A percentile compares a stretch with the other conserved stretches of the same genome.
Conservation (phyloP, 2,888 invertebrate species). For the Lepidocyrtoides sp. region DNA sequence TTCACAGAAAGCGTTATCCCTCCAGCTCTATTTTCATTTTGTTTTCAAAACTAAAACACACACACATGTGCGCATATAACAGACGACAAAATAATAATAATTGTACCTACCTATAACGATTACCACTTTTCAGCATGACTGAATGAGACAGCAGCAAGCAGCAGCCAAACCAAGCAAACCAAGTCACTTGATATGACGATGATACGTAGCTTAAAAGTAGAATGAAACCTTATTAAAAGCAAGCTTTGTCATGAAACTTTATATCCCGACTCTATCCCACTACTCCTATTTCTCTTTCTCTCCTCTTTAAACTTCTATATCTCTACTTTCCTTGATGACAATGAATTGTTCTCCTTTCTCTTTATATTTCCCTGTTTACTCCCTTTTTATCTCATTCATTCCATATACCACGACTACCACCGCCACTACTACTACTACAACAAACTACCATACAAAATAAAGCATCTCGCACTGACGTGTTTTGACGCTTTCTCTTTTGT, state of each 20-base stretch:
- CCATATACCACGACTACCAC: too few relatives aligned
- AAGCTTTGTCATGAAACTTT: constrained; percentile 52
- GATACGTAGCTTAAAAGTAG: background rate
- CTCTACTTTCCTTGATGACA: background rate
- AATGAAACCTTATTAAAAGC: constrained; percentile 52
- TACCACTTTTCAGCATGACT: constrained; percentile 6
- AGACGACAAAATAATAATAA: background rate
- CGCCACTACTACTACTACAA: too few relatives aligned
- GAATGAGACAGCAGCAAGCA: background rate
- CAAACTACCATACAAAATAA: background rate
- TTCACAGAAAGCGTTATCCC: background rate
- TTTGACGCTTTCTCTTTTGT: constrained; percentile 32
- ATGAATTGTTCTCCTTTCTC: background rate
- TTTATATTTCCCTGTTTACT: constrained; percentile 10
- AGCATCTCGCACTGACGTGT: constrained; percentile 2
- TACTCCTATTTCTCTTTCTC: background rate
- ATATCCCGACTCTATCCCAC: background rate
- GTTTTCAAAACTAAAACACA: constrained; percentile 7
- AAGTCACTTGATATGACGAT: constrained; percentile 37
- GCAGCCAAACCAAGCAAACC: too few relatives aligned
- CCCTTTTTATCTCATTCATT: background rate
- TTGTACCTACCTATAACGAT: background rate
- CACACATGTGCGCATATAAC: background rate
- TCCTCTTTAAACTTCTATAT: background rate
- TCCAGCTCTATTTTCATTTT: constrained; percentile 15